phyloP scores from a whole-genome alignment of 1,140 invertebrate species.

The Nasonia longicornis region DNA sequence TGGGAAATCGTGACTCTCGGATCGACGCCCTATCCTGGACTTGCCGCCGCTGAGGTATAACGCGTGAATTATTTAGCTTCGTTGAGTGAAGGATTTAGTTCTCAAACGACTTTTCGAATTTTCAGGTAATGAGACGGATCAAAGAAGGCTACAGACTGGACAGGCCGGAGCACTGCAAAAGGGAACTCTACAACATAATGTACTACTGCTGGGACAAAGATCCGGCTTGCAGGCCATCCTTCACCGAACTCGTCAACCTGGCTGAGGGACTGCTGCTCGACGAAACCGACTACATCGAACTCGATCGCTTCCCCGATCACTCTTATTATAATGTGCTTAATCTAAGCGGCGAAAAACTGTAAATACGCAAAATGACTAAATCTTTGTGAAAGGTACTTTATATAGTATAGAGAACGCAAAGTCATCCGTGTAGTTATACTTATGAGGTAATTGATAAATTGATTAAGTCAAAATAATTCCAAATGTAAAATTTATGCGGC shows the following conservation, averaged over 20 bases:
- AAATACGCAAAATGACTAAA: conserved; percentile 51
- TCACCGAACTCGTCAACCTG: conserved; percentile 82
- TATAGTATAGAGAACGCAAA: neutral
- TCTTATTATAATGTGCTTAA: conserved; percentile 92
- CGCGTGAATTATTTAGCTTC: too few species aligned
- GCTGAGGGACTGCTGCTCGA: conserved; percentile 86
- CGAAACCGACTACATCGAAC: conserved; percentile 92
- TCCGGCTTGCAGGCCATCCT: conserved; percentile 80
- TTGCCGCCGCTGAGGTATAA: conserved; percentile 83
- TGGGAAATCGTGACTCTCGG: conserved; percentile 95
- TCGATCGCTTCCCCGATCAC: conserved; percentile 93
- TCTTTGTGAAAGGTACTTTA: neutral
- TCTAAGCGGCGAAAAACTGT: conserved; percentile 87
- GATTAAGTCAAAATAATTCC: neutral
- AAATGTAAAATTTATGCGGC: neutral
- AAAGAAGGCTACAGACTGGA: conserved; percentile 87
- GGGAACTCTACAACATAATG: conserved; percentile 94
- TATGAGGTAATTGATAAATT: neutral
- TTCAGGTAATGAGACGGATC: conserved; percentile 73
- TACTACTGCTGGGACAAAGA: conserved; percentile 93
- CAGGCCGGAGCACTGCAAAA: conserved; percentile 88
- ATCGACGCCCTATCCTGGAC: conserved; percentile 89
- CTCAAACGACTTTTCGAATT: conserved; percentile 35
- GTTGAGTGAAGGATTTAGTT: neutral
- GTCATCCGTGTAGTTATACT: neutral